Evolutionary conservation across 2,113 vertebrate species (phyloP).

Genomic region (Indri indri): DNA sequence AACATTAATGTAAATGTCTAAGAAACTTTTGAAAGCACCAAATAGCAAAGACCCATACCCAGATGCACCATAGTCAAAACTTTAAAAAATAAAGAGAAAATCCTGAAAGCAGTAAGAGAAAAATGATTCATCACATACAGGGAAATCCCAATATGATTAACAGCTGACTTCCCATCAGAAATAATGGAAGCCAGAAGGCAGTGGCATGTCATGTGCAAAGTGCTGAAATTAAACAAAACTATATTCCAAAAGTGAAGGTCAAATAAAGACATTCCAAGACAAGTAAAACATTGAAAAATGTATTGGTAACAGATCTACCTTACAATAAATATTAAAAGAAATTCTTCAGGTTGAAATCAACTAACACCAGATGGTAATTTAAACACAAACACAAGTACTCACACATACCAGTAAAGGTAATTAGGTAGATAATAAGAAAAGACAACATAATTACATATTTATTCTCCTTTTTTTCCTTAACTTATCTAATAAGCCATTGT

Average conservation of each 20-base stretch:
- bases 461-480: background rate
- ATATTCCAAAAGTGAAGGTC: background rate
- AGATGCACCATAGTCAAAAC: background rate
- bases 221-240: background rate
- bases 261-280: background rate
- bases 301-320: background rate
- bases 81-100: background rate
- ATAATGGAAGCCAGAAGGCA: background rate
- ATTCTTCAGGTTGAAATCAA: background rate
- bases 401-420: background rate
- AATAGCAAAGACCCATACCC: background rate
- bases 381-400: background rate
- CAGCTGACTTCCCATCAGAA: background rate
- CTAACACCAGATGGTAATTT: background rate
- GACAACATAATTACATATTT: background rate
- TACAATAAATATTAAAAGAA: background rate
- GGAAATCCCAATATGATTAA: background rate
- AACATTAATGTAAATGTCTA: background rate
- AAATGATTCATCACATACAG: background rate
- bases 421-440: background rate
- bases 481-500: background rate
- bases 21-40: background rate
- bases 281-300: background rate
- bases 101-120: background rate
- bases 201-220: background rate